Conservation (phyloP, 1,140 invertebrate genomes). For the Pissodes strobi region DNA sequence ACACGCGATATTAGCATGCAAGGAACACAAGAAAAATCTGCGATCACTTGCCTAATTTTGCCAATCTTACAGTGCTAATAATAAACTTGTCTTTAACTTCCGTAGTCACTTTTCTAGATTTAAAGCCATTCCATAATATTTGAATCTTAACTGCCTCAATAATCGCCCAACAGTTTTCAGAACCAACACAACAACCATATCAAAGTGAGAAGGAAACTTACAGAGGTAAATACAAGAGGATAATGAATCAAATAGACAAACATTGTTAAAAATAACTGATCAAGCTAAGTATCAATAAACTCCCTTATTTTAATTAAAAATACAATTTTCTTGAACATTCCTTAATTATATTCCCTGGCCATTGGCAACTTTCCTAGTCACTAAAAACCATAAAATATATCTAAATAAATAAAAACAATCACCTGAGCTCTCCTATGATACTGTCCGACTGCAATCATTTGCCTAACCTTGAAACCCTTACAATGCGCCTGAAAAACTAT, state of each 20-base stretch:
- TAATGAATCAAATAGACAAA: no score
- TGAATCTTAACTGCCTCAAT: constrained; percentile 74
- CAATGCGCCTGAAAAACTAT: constrained; percentile 75
- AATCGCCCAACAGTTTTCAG: constrained; percentile 58
- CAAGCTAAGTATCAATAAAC: background rate
- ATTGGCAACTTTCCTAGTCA: no score
- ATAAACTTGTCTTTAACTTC: constrained; percentile 63
- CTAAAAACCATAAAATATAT: no score
- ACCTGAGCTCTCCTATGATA: constrained; percentile 44
- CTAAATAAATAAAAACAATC: no score
- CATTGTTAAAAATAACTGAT: no score
- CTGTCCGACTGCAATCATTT: constrained; percentile 53
- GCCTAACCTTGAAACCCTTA: constrained; percentile 65
- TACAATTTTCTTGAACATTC: background rate
- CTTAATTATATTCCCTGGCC: no score
- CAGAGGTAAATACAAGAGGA: no score
- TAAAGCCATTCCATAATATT: constrained; percentile 72
- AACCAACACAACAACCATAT: no score
- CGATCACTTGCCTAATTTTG: constrained; percentile 60
- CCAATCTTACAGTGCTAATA: constrained; percentile 69
- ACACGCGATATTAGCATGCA: no score
- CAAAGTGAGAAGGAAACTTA: no score
- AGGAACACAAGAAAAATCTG: no score
- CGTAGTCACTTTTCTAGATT: constrained; percentile 69
- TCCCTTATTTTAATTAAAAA: background rate